Evolutionary conservation across 53 echinoderm and acorn worm genomes (phyloP), one percentile per base, ranked within the genome.

Genomic region (Apostichopus leukothele): DNA sequence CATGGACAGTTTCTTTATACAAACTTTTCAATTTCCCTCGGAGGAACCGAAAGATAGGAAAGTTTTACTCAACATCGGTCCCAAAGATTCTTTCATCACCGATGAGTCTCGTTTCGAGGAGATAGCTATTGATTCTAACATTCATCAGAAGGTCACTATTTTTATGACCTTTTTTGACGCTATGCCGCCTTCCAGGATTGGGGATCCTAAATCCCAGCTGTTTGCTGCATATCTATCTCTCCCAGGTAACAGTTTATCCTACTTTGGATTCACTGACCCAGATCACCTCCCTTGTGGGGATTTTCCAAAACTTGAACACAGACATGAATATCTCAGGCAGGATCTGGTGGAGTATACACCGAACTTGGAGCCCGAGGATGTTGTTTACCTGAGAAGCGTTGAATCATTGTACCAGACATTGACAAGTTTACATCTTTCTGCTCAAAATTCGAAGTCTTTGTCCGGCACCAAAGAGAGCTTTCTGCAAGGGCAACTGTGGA

Each of bases 191-290:
- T 39, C 39, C 39, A 3, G 39, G 39, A 39, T 39, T 5, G 81
- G 54, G 19, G 25, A 59, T 54, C 8, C 11, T 1, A 54, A n/a
- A 16, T 51, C 20, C 20, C 5, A 81, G 59, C 57, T 81, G 52
- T 81, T 54, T 81, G 53, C 81, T n/a, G 52, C 81, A 59, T 81
- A 81, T 59, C 20, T 81, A 18, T 14, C 39, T 0, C 59, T 81
- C 22, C 81, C 81, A n/a, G 81, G 11, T 22, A 51, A 6, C 6
- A 60, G 25, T 12, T 19, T 81, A 19, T 81, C 81, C 1, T 59
- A 81, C 10, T 81, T 81, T 55, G 81, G 81, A 50, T 81, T 54
- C 18, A 12, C 7, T 81, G 81, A 81, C 57, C 81, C 81, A 9
- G 7, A 21, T 19, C 9, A 55, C 25, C 11, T 81, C 9, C 81